Percentiles rank a stretch among this genome's conserved stretches.
phyloP scores from a whole-genome alignment of 2,888 invertebrate species.

The Lepidochitona cinerea region DNA sequence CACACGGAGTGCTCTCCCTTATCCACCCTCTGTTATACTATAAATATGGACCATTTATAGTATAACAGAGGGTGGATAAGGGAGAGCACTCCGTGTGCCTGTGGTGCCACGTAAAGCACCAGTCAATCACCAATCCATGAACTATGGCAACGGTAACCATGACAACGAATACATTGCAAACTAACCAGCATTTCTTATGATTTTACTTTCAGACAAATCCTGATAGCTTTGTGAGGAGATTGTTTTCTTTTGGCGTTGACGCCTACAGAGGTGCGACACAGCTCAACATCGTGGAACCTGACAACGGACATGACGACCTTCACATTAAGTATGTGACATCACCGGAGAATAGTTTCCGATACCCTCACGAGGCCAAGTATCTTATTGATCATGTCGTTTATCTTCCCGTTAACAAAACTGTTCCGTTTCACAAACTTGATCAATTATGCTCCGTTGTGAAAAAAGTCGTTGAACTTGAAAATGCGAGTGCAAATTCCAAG shows the following conservation, averaged over 20 bases:
- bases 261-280: slow-evolving; percentile 70
- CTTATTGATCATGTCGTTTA: slow-evolving; percentile 70
- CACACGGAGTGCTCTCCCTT: no score
- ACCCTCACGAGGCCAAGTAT: slow-evolving; percentile 67
- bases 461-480: slow-evolving; percentile 23
- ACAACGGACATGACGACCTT: slow-evolving; percentile 19
- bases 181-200: no score
- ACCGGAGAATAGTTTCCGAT: slow-evolving; percentile 33
- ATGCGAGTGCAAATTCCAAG: no score
- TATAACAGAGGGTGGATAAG: no score
- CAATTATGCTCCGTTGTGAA: slow-evolving; percentile 49
- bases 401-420: slow-evolving; percentile 68
- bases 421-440: slow-evolving; percentile 66
- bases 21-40: no score
- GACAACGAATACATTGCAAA: neutral
- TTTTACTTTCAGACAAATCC: slow-evolving; percentile 61
- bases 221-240: slow-evolving; percentile 51
- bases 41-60: no score
- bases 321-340: neutral
- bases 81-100: no score
- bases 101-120: no score
- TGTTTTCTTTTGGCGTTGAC: slow-evolving; percentile 66
- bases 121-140: no score
- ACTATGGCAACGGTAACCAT: no score
- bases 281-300: slow-evolving; percentile 66